A percentile compares a stretch with the other conserved stretches of the same genome.
These are phyloP conservation scores for Sorex araneus DNA, from an alignment of 2,113 vertebrate genomes.

Conservation along the genomic window DNA sequence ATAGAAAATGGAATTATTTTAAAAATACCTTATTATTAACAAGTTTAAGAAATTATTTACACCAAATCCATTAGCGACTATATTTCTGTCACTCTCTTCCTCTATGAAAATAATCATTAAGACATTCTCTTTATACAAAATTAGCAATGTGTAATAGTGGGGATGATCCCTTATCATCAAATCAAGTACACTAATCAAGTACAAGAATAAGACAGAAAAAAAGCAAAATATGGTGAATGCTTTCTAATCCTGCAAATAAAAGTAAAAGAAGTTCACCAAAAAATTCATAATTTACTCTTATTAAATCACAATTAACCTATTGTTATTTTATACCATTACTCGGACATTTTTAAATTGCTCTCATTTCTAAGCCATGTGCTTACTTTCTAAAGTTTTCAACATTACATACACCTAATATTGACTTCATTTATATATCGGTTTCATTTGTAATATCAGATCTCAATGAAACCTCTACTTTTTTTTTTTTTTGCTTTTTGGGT, in stretches of 20 bases:
- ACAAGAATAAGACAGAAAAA: background rate
- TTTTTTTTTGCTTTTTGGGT: no score
- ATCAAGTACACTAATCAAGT: no score
- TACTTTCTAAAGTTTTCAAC: conserved; percentile 18
- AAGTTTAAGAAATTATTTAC: conserved; percentile 62
- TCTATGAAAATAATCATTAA: conserved; percentile 29
- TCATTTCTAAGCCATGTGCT: conserved; percentile 12
- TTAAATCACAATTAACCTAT: conserved; percentile 37
- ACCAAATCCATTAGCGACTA: conserved; percentile 12
- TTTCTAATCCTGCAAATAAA: conserved; percentile 35
- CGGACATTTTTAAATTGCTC: conserved; percentile 33
- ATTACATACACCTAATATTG: background rate
- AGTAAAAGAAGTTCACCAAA: conserved; percentile 1
- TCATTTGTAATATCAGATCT: conserved; percentile 45
- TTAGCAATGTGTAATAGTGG: background rate
- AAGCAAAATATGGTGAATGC: conserved; percentile 32
- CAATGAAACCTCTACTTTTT: background rate
- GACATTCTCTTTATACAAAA: conserved; percentile 18
- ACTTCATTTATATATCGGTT: background rate
- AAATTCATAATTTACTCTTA: conserved; percentile 4
- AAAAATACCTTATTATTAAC: conserved; percentile 1
- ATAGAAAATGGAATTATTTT: conserved; percentile 58
- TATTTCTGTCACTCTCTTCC: background rate
- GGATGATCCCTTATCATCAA: background rate
- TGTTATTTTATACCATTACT: background rate